phyloP scores from a whole-genome alignment of 2,113 vertebrate species.

The Anseranas semipalmata region DNA sequence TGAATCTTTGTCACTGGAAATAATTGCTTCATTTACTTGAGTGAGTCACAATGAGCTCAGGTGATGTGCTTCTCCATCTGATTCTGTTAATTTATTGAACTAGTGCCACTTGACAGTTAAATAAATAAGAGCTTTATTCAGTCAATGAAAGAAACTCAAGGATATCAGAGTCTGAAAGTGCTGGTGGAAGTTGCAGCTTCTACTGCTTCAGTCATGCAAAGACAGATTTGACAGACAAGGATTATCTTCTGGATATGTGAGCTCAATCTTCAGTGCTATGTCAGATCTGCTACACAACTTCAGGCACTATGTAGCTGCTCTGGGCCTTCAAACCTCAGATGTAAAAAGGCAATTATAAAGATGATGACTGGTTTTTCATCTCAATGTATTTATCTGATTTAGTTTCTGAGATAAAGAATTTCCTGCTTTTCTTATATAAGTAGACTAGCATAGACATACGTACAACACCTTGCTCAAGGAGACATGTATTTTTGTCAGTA shows the following conservation, averaged over 20 bases:
- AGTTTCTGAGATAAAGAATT: not conserved
- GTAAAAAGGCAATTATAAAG: not conserved
- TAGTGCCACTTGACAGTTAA: conserved; percentile 54
- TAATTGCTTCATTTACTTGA: conserved; percentile 73
- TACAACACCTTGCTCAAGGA: not conserved
- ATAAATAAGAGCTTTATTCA: not conserved
- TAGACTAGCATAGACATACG: not conserved
- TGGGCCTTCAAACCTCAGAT: not conserved
- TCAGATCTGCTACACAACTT: not conserved
- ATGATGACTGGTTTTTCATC: not conserved
- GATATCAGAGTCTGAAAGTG: not conserved
- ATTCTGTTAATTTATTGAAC: conserved; percentile 63
- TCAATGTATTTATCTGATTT: not conserved
- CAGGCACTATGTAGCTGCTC: not conserved
- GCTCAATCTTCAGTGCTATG: not conserved
- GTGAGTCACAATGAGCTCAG: conserved; percentile 36
- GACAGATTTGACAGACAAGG: not conserved
- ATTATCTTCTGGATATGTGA: not conserved
- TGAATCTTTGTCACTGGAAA: conserved; percentile 48
- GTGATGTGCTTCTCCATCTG: conserved; percentile 57
- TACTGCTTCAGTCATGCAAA: not conserved
- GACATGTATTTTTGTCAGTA: not conserved
- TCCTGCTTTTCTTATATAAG: not conserved
- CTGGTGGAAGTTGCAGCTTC: not conserved
- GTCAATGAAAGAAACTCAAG: not conserved